Conservation (phyloP, 2,797 vertebrate genomes). For the Arremon brunneinucha region DNA sequence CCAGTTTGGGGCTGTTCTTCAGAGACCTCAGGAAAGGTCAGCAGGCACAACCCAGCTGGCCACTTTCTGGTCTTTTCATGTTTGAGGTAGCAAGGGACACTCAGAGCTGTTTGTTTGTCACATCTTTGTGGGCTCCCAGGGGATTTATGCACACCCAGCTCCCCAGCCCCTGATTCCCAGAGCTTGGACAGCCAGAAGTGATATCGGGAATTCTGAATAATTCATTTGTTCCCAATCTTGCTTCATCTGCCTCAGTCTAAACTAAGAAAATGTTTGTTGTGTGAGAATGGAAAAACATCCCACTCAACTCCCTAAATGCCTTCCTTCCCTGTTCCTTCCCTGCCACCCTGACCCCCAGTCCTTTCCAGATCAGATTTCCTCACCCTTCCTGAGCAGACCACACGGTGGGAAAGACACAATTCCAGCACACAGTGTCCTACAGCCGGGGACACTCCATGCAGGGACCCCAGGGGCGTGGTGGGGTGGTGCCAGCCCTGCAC, state of each 20-base stretch:
- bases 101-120: not conserved
- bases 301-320: not conserved
- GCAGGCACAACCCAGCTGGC: not conserved
- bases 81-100: not conserved
- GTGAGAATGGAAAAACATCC: not conserved
- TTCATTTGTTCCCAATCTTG: not conserved
- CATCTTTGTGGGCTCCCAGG: not conserved
- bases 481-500: not conserved
- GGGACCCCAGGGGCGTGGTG: accelerated
- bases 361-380: not conserved
- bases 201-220: not conserved
- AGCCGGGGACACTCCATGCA: not conserved
- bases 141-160: not conserved
- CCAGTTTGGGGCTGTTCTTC: not conserved
- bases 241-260: not conserved
- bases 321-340: not conserved
- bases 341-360: not conserved
- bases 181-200: accelerated
- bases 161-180: not conserved
- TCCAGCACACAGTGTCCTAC: not conserved
- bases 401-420: not conserved
- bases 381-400: not conserved
- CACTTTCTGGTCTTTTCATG: not conserved
- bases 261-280: not conserved
- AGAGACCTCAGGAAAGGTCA: not conserved